Base-by-base conservation (phyloP, 2,113 vertebrate species). In the Struthidea cinerea region DNA sequence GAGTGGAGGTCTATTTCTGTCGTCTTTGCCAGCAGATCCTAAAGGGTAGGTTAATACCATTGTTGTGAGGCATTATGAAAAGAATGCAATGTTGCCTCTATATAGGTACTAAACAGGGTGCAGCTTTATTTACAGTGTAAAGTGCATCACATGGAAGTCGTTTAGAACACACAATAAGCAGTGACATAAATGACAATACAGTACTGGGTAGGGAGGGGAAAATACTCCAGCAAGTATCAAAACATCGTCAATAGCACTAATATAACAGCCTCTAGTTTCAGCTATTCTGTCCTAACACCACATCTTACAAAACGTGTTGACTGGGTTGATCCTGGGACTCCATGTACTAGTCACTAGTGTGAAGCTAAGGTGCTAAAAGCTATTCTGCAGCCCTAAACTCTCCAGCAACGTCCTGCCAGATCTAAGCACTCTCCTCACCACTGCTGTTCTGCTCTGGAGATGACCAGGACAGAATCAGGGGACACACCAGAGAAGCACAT, bases 101-200 rank as follows among this genome's bases (percentile, higher is more conserved):
- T 70, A 87, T 17, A 41, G 74, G 75, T 84, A 95, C 78, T 90
- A 94, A 93, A 95, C 42, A 71, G 84, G 96, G 80, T 91, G 94
- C 84, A 89, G 87, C 94, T 97, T 97, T 96, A 97, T 97, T 97
- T 93, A 96, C 91, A 96, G 96, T 90, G 87, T 97, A 96, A 97
- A 97, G 96, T 97, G 94, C 86, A 87, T 97, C 96, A 92, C 83
- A 85, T 67, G 68, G 83, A 79, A 86, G 68, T 95, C 0, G 3
- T 65, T 85, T 69, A 93, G 91, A 97, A 94, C 75, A 93, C 89
- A 96, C 53, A 96, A 95, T 42, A 89, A 78, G 84, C 71, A 79
- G 86, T 88, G 60, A 94, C 91, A 92, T 86, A 84, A 92, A 87
- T 68, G 76, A 97, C 89, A 97, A 82, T 63, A 87, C 73, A 84